Evolutionary conservation across 2,113 vertebrate genomes (phyloP), one percentile per base, ranked within the genome.

Genomic region (Zosterops lateralis): DNA sequence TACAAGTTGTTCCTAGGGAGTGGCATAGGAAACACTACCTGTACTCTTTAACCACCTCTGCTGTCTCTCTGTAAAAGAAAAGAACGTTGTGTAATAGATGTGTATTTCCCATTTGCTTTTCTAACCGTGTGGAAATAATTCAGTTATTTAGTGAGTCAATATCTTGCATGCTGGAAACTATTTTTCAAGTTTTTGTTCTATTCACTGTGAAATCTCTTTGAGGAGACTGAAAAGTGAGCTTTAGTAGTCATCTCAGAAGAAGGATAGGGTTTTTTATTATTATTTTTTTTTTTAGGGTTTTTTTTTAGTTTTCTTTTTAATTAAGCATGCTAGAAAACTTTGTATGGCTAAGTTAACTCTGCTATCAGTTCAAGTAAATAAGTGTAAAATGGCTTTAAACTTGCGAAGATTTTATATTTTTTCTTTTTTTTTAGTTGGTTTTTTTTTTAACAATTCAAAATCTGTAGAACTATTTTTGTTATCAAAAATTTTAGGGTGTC

Each of bases 211-310:
- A 83, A 73, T 64, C 28, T 75, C 8, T 21, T 57, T 53, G 42
- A n/a, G n/a, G 24, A 58, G 9, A 19, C 13, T 58, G 7, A 20
- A 65, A 50, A 14, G 12, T 0, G 1, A 74, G 12, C 10, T 78
- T 72, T 62, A 72, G 19, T 75, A 48, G 32, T 58, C 1, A 3
- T 34, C 5, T 9, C 12, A 21, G 10, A 57, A 29, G 10, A 47
- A 65, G 12, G 16, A 7, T 22, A 50, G 24, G 36, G 36, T 9
- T 36, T 36, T 86, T 74, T 56, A 66, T n/a, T n/a, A n/a, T n/a
- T n/a, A n/a, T n/a, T 36, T 36, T 36, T 36, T 36, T 9, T 36
- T 36, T 36, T 36, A 36, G 34, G 34, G 9, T 36, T 36, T 36
- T 36, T 36, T 36, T 36, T 9, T 9, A n/a, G n/a, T n/a, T n/a